phyloP scores from a whole-genome alignment of 1,140 invertebrate genomes.

The Telenomus remus region DNA sequence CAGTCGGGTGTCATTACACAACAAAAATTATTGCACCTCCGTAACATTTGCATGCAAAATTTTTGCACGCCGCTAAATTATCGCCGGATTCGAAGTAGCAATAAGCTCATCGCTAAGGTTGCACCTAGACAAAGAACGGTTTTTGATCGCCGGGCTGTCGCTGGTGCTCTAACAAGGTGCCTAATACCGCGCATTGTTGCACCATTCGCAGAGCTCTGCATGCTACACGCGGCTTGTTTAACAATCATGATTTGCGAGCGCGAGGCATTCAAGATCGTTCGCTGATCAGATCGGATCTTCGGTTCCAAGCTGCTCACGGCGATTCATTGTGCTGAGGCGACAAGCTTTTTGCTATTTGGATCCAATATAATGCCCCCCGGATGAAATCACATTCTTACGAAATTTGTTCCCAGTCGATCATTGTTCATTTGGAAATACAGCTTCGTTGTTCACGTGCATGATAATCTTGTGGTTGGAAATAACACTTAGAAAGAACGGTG shows the following conservation, averaged over 20 bases:
- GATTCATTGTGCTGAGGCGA: conserved; percentile 55
- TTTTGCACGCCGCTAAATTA: conserved; percentile 27
- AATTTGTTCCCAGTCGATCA: no score
- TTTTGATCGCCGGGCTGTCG: conserved; percentile 31
- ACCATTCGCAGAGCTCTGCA: conserved; percentile 34
- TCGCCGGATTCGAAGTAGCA: no score
- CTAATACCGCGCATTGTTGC: conserved; percentile 65
- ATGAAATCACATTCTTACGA: conserved; percentile 11
- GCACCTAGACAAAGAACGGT: conserved; percentile 40
- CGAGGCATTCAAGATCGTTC: conserved; percentile 62
- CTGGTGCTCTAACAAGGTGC: conserved; percentile 63
- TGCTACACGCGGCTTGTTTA: conserved; percentile 62
- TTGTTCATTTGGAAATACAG: no score
- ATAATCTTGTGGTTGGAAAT: no score
- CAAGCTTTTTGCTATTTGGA: conserved; percentile 13
- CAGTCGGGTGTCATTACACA: conserved; percentile 16
- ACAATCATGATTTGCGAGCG: conserved; percentile 72
- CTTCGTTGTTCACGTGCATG: no score
- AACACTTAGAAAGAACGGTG: no score
- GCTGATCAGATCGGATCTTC: conserved; percentile 66
- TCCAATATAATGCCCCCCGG: no score
- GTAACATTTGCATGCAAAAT: no score
- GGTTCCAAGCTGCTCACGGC: conserved; percentile 23
- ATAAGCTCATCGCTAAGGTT: conserved; percentile 1
- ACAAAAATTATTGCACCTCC: conserved; percentile 3